Evolutionary conservation across 2,113 vertebrate species (phyloP).

Genomic region (Hippopotamus amphibius): DNA sequence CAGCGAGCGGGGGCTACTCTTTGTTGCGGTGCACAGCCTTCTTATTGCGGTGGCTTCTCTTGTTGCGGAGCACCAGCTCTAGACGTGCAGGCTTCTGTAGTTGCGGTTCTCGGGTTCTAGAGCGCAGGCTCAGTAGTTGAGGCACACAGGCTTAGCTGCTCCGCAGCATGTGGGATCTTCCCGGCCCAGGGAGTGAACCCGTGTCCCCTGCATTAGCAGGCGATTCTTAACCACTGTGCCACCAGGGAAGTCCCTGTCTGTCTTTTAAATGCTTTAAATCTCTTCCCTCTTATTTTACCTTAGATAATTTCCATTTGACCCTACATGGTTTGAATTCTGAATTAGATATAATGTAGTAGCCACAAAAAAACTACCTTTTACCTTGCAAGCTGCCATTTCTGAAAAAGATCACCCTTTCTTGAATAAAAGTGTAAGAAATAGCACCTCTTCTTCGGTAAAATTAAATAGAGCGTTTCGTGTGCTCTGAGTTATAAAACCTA

Average conservation of each 20-base stretch:
- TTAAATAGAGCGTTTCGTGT: not conserved
- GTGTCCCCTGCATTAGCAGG: no score
- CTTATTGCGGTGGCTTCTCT: no score
- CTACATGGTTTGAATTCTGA: not conserved
- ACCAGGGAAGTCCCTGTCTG: not conserved
- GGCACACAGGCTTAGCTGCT: no score
- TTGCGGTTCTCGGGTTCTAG: no score
- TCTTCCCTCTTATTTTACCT: constrained; percentile 1
- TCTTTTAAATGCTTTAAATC: not conserved
- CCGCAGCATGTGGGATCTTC: no score
- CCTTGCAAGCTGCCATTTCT: not conserved
- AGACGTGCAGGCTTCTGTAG: no score
- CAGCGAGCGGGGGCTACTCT: no score
- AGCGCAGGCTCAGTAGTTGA: no score
- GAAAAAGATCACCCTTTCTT: constrained; percentile 11
- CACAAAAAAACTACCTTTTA: not conserved
- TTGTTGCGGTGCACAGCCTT: no score
- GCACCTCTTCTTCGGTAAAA: constrained; percentile 16
- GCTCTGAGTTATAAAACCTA: not conserved
- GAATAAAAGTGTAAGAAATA: constrained; percentile 38
- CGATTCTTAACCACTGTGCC: no score
- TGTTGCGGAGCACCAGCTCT: no score
- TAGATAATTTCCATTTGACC: not conserved
- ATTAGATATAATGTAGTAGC: not conserved
- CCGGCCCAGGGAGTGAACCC: no score